Evolutionary conservation across 2,797 vertebrate genomes (phyloP).

Genomic region (Poeciliopsis gracilis): DNA sequence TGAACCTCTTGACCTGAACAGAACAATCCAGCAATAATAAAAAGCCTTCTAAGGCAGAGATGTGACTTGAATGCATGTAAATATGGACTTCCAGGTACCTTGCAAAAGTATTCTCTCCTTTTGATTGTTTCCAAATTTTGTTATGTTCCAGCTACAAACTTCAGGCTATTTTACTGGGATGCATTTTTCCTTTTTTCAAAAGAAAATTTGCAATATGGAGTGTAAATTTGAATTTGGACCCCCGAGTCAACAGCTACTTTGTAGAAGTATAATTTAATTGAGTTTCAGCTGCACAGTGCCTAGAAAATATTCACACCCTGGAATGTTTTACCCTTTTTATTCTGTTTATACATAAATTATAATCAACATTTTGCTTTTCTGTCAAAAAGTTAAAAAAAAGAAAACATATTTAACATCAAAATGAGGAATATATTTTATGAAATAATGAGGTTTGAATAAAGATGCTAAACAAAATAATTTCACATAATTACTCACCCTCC

Average conservation of each 20-base stretch:
- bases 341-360: neutral
- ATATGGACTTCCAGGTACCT: neutral
- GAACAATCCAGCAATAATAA: conserved; percentile 9
- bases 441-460: neutral
- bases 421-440: too few relatives aligned
- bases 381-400: too few relatives aligned
- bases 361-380: neutral
- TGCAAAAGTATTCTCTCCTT: neutral
- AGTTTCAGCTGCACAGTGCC: neutral
- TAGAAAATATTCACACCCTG: neutral
- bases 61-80: neutral
- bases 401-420: too few relatives aligned
- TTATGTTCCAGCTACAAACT: neutral
- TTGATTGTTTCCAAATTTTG: neutral
- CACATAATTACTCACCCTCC: neutral
- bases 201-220: neutral
- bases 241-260: neutral
- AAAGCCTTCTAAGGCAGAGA: neutral
- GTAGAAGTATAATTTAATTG: neutral
- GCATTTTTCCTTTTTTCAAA: neutral
- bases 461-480: neutral
- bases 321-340: neutral
- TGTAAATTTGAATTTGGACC: neutral
- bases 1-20: conserved; percentile 41
- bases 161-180: neutral